phyloP scores from a whole-genome alignment of 2,797 vertebrate species.

The Pogonophryne albipinna region DNA sequence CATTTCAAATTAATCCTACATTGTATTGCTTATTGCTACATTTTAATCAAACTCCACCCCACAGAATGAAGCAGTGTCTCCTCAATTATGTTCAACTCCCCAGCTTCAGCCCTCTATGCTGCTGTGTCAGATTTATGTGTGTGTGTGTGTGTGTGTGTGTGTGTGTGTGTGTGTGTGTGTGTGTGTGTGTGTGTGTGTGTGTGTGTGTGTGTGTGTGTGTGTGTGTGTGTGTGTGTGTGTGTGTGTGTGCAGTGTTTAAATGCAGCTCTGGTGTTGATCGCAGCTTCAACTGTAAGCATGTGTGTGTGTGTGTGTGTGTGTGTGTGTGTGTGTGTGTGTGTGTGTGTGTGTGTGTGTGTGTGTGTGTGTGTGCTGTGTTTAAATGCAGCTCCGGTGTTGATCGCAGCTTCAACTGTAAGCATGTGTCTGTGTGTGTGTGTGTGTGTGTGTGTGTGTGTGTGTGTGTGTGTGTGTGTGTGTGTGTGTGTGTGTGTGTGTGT shows the following conservation, averaged over 20 bases:
- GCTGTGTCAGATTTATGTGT: conserved; percentile 50
- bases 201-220: conserved; percentile 48
- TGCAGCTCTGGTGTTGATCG: conserved; percentile 77
- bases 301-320: too few relatives aligned
- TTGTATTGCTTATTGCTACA: conserved; percentile 35
- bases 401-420: too few relatives aligned
- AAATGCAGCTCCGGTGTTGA: too few relatives aligned
- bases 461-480: too few relatives aligned
- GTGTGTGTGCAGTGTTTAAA: conserved; percentile 62
- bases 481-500: too few relatives aligned
- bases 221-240: conserved; percentile 5
- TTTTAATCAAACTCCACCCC: conserved; percentile 45
- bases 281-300: conserved; percentile 83
- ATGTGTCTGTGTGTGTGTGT: too few relatives aligned
- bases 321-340: conserved; percentile 36
- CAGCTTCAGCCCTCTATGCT: conserved; percentile 47
- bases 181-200: too few relatives aligned
- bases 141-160: too few relatives aligned
- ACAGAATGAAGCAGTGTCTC: conserved; percentile 27
- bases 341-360: too few relatives aligned
- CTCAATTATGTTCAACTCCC: conserved; percentile 33
- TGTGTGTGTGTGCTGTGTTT: too few relatives aligned
- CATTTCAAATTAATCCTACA: background rate
- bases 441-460: too few relatives aligned
- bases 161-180: too few relatives aligned